Conservation (phyloP, 2,888 invertebrate genomes). For the Leptothorax acervorum region DNA sequence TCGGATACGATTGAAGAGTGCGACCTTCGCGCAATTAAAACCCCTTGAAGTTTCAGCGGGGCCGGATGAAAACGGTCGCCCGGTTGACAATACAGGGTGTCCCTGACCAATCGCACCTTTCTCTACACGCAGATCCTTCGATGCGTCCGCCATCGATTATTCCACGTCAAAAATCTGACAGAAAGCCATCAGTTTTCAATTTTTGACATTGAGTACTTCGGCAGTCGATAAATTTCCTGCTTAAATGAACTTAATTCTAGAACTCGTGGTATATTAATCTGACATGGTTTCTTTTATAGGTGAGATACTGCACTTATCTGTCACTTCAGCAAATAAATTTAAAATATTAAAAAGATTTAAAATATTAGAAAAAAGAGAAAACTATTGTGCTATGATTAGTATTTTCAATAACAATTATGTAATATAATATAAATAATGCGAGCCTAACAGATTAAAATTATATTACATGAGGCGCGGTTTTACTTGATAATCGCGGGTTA, state of each 20-base stretch:
- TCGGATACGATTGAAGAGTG: slow-evolving; percentile 77
- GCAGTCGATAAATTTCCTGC: slow-evolving; percentile 17
- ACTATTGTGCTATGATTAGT: neutral
- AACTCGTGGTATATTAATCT: neutral
- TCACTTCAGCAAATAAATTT: neutral
- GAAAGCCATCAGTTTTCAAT: slow-evolving; percentile 39
- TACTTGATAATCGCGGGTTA: neutral
- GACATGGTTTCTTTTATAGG: neutral
- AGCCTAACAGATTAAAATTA: neutral
- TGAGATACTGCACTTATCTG: neutral
- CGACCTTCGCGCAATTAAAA: slow-evolving; percentile 83
- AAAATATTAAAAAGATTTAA: slow-evolving; percentile 6
- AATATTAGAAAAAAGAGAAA: neutral
- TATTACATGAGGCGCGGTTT: neutral
- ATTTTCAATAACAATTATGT: neutral
- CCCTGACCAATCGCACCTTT: slow-evolving; percentile 42
- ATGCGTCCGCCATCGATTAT: slow-evolving; percentile 30
- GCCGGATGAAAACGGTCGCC: slow-evolving; percentile 68
- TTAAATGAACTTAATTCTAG: neutral
- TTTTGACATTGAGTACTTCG: slow-evolving; percentile 38
- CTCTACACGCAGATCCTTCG: slow-evolving; percentile 33
- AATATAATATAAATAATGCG: neutral
- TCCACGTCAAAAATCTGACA: slow-evolving; percentile 34
- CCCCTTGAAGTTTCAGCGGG: slow-evolving; percentile 76
- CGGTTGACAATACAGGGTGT: slow-evolving; percentile 70